Evolutionary conservation across 1,140 invertebrate genomes (phyloP).

Genomic region (Condylostylus longicornis): DNA sequence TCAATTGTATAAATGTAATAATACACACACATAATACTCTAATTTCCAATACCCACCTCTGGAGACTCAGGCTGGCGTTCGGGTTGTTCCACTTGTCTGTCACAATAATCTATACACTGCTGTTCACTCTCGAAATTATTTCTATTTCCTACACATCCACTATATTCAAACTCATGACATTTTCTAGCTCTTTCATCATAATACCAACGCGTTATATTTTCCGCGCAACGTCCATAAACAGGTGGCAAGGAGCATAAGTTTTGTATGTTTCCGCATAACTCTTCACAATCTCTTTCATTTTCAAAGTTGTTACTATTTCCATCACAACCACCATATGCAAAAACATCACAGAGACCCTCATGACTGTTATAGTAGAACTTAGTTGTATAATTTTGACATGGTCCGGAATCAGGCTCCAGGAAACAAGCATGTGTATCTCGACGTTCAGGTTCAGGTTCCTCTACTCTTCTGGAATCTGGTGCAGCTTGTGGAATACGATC

Average conservation of each 20-base stretch:
- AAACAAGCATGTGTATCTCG: constrained; percentile 39
- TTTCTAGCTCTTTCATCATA: constrained; percentile 48
- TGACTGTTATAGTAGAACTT: constrained; percentile 67
- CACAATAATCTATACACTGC: constrained; percentile 71
- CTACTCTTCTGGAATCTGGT: constrained; percentile 13
- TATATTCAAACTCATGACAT: constrained; percentile 55
- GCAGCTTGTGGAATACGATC: constrained; percentile 13
- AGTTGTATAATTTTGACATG: constrained; percentile 41
- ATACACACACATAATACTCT: no score
- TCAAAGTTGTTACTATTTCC: constrained; percentile 79
- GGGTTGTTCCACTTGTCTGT: constrained; percentile 6
- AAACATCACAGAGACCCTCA: constrained; percentile 64
- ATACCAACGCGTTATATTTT: constrained; percentile 50
- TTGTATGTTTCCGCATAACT: constrained; percentile 54
- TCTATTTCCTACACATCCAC: constrained; percentile 54
- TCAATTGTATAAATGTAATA: no score
- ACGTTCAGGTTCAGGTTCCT: constrained; percentile 10
- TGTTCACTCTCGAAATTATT: constrained; percentile 73
- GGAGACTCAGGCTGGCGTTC: no score
- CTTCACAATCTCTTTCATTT: constrained; percentile 57
- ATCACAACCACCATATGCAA: constrained; percentile 68
- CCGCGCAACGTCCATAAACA: constrained; percentile 41
- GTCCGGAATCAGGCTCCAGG: constrained; percentile 47
- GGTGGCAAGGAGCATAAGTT: constrained; percentile 55
- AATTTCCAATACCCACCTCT: no score